Conservation (phyloP, 2,888 invertebrate genomes). For the Pseudococcus jackbeardsleyi region DNA sequence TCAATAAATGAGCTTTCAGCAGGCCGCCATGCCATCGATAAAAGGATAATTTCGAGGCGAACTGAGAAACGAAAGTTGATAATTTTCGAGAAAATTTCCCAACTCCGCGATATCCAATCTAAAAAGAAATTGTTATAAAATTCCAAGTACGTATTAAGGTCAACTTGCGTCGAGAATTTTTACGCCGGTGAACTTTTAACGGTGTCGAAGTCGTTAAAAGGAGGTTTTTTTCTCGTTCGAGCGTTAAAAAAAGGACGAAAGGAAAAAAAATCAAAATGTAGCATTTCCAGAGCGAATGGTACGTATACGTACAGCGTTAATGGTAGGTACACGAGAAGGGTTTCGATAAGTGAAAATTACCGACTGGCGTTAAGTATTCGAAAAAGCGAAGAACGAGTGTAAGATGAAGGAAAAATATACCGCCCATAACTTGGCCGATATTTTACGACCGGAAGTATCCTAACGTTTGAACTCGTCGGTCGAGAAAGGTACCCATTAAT, state of each 20-base stretch:
- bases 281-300: neutral
- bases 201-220: conserved; percentile 22
- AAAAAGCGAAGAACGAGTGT: neutral
- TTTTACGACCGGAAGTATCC: conserved; percentile 18
- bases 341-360: conserved; percentile 32
- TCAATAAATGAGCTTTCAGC: neutral
- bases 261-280: conserved; percentile 21
- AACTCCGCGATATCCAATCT: no score
- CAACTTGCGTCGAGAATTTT: neutral
- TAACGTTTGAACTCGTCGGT: conserved; percentile 13
- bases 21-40: neutral
- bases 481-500: conserved; percentile 8
- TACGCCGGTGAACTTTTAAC: neutral
- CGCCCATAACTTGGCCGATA: conserved; percentile 36
- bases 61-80: no score
- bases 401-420: neutral
- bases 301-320: no score
- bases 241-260: neutral
- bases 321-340: neutral
- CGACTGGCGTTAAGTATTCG: neutral
- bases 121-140: neutral
- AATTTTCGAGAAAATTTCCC: no score
- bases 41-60: neutral
- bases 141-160: neutral
- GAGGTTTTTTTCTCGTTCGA: neutral